A percentile compares a stretch with the other conserved stretches of the same genome.
Conservation (phyloP, 2,888 invertebrate genomes). For the Caenorhabditis sp. region DNA sequence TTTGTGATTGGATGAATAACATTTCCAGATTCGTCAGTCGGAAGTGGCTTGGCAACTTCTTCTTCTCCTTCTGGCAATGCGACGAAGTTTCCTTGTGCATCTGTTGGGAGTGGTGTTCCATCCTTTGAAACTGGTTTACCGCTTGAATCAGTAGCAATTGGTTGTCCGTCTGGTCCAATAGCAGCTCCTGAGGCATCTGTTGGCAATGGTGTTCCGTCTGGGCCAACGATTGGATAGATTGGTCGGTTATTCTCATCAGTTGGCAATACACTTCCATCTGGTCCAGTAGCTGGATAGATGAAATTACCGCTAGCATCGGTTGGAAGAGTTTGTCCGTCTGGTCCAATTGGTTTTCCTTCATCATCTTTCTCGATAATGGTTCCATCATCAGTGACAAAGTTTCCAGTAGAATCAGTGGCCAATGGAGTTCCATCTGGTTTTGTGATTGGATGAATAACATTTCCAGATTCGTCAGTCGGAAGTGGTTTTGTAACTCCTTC, state of each 20-base stretch:
- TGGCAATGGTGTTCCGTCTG: conserved; percentile 27
- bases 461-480: conserved; percentile 52
- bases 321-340: conserved; percentile 46
- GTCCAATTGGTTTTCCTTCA: conserved; percentile 46
- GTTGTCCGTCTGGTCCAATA: conserved; percentile 44
- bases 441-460: conserved; percentile 47
- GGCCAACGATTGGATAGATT: conserved; percentile 34
- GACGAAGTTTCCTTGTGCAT: conserved; percentile 13
- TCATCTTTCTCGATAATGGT: conserved; percentile 29
- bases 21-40: conserved; percentile 31
- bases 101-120: conserved; percentile 36
- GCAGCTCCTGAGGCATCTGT: conserved; percentile 34
- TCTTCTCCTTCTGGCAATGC: conserved; percentile 16
- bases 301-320: conserved; percentile 23
- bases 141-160: conserved; percentile 33
- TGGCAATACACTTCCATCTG: conserved; percentile 42
- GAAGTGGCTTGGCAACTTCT: conserved; percentile 17
- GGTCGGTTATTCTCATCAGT: conserved; percentile 33
- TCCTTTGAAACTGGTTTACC: conserved; percentile 34
- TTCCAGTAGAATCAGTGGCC: conserved; percentile 53
- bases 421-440: conserved; percentile 40
- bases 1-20: conserved; percentile 28
- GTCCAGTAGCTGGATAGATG: conserved; percentile 34
- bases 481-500: conserved; percentile 11
- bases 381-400: conserved; percentile 42